Conservation (phyloP, 2,888 invertebrate genomes). For the Lasioglossum vierecki region DNA sequence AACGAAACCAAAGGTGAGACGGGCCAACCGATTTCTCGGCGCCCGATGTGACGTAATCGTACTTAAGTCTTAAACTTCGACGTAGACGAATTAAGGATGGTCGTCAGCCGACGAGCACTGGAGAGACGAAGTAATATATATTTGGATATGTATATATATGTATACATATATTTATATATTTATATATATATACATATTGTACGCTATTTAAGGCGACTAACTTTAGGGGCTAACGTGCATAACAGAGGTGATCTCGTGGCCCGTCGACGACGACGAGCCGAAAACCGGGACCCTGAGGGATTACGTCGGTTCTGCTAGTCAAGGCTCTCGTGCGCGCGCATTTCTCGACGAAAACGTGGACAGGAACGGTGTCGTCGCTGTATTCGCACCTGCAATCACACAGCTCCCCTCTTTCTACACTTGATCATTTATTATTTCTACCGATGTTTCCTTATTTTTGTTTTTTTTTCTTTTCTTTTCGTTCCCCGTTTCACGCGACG, state of each 20-base stretch:
- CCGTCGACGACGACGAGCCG: constrained; percentile 13
- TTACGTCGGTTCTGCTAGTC: constrained; percentile 45
- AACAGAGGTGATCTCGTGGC: constrained; percentile 13
- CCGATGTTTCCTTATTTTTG: neutral
- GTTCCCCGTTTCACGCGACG: neutral
- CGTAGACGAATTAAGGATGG: neutral
- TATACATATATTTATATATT: neutral
- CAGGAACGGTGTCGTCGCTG: neutral
- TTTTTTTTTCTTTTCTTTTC: neutral
- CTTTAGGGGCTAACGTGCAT: constrained; percentile 27
- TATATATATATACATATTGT: constrained; percentile 16
- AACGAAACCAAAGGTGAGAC: constrained; percentile 15
- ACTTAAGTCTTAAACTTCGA: constrained; percentile 25
- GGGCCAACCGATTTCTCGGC: neutral
- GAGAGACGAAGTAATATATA: constrained; percentile 18
- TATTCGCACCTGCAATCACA: neutral
- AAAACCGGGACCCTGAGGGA: constrained; percentile 30
- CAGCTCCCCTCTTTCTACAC: neutral
- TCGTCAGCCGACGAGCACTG: neutral
- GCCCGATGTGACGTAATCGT: neutral
- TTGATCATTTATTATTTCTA: neutral
- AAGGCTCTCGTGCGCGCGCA: constrained; percentile 25
- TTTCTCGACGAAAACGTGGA: neutral
- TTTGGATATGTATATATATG: neutral
- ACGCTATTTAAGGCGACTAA: constrained; percentile 24